A percentile compares a stretch with the other conserved stretches of the same genome.
These are phyloP conservation scores for Platycercus adscitus DNA, from an alignment of 2,113 vertebrate species.

Conservation along the genomic window DNA sequence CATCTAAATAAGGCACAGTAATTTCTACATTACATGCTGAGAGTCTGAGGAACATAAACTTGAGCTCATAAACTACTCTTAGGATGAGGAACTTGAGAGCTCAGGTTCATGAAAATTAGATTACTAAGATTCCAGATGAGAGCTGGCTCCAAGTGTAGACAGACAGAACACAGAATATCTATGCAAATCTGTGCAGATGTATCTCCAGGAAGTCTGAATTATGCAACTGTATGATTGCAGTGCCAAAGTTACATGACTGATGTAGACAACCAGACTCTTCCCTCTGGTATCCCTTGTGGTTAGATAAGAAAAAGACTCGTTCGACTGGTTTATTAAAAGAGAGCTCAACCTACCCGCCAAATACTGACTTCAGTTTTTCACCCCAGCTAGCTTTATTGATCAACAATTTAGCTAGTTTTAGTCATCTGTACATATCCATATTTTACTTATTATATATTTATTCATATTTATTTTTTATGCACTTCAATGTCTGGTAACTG, in stretches of 20 bases:
- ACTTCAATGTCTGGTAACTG: background rate
- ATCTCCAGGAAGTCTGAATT: slow-evolving; percentile 56
- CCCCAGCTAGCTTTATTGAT: background rate
- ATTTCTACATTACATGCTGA: background rate
- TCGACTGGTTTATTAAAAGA: slow-evolving; percentile 9
- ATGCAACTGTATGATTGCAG: slow-evolving; percentile 31
- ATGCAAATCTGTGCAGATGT: slow-evolving; percentile 52
- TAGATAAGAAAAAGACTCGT: background rate
- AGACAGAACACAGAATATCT: slow-evolving; percentile 29
- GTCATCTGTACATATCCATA: background rate
- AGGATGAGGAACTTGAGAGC: slow-evolving; percentile 4
- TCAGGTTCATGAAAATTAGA: slow-evolving; percentile 61
- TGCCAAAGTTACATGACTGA: slow-evolving; percentile 19
- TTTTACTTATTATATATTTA: background rate
- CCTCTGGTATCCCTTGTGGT: slow-evolving; percentile 1
- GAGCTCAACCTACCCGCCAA: background rate
- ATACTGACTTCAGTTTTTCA: background rate
- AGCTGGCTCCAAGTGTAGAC: slow-evolving; percentile 1
- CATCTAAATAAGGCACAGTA: slow-evolving; percentile 15
- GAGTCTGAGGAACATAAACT: background rate
- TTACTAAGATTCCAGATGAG: slow-evolving; percentile 44
- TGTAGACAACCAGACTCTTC: slow-evolving; percentile 25
- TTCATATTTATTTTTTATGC: background rate
- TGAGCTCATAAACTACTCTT: background rate
- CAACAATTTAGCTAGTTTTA: background rate